These are phyloP conservation scores for Odobenus rosmarus DNA, from an alignment of 2,113 vertebrate species.

Conservation along the genomic window DNA sequence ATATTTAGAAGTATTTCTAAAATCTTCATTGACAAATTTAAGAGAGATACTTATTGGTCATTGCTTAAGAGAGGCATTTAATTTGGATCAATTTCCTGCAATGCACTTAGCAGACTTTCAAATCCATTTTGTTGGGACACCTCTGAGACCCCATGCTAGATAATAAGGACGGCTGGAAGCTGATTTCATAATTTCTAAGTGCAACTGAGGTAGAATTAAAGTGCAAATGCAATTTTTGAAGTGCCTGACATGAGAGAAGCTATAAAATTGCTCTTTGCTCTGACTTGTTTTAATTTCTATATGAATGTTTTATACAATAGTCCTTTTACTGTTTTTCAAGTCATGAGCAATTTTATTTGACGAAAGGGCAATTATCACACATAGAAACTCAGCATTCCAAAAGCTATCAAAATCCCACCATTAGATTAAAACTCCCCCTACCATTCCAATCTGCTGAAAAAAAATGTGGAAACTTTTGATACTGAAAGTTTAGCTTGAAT, in stretches of 20 bases:
- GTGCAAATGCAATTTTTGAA: constrained; percentile 72
- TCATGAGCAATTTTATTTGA: constrained; percentile 74
- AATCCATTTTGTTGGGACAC: constrained; percentile 67
- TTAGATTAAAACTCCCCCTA: neutral
- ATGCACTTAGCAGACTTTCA: constrained; percentile 67
- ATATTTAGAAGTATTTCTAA: constrained; percentile 60
- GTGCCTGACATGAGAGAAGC: constrained; percentile 65
- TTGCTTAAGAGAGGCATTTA: constrained; percentile 66
- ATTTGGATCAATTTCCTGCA: constrained; percentile 70
- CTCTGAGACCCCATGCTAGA: constrained; percentile 61
- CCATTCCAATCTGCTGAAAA: constrained; percentile 15
- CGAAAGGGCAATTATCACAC: constrained; percentile 75
- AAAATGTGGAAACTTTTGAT: neutral
- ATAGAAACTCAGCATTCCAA: constrained; percentile 65
- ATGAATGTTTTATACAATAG: constrained; percentile 78
- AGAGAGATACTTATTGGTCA: constrained; percentile 43
- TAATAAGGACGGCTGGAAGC: constrained; percentile 61
- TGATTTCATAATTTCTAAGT: constrained; percentile 75
- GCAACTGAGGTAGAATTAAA: constrained; percentile 75
- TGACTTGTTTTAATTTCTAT: constrained; percentile 78
- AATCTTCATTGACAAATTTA: constrained; percentile 58
- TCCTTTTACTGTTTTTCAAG: constrained; percentile 76
- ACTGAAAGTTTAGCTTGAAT: constrained; percentile 38
- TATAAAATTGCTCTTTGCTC: constrained; percentile 72
- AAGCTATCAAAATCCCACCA: constrained; percentile 59